These are phyloP conservation scores for Macheiramphus alcinus DNA, from an alignment of 2,113 vertebrate genomes.

Conservation along the genomic window DNA sequence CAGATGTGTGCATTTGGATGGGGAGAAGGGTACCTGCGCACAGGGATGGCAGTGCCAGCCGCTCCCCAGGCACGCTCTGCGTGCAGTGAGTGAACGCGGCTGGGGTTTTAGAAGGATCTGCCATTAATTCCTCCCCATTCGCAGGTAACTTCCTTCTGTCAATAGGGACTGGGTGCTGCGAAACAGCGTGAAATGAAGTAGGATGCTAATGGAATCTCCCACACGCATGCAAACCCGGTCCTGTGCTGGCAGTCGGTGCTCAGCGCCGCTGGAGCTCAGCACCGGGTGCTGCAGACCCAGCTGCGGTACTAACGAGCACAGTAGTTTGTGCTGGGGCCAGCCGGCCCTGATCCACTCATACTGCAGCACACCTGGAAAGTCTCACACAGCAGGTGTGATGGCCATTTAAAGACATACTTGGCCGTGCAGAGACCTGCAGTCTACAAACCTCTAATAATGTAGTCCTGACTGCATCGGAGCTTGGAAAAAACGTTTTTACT, in stretches of 20 bases:
- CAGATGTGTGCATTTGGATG: background rate
- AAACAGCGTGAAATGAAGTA: accelerated
- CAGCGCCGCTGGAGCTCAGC: background rate
- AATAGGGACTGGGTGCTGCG: background rate
- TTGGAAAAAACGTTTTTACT: background rate
- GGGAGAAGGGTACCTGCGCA: background rate
- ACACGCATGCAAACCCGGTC: accelerated
- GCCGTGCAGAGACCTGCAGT: background rate
- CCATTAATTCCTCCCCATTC: background rate
- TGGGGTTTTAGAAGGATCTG: too few relatives aligned
- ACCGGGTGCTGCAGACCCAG: background rate
- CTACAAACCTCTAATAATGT: background rate
- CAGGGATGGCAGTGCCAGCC: accelerated
- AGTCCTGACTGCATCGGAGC: accelerated
- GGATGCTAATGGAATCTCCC: background rate
- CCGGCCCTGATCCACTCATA: accelerated
- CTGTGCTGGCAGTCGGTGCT: background rate
- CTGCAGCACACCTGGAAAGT: background rate
- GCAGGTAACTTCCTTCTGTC: background rate
- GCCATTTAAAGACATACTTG: background rate
- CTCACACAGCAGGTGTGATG: too few relatives aligned
- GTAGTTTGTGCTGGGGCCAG: background rate
- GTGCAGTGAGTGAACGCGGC: accelerated
- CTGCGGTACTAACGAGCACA: accelerated
- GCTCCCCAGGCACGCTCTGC: too few relatives aligned